phyloP scores from a whole-genome alignment of 92 coral and sea anemone genomes.

The Porites cylindrica region DNA sequence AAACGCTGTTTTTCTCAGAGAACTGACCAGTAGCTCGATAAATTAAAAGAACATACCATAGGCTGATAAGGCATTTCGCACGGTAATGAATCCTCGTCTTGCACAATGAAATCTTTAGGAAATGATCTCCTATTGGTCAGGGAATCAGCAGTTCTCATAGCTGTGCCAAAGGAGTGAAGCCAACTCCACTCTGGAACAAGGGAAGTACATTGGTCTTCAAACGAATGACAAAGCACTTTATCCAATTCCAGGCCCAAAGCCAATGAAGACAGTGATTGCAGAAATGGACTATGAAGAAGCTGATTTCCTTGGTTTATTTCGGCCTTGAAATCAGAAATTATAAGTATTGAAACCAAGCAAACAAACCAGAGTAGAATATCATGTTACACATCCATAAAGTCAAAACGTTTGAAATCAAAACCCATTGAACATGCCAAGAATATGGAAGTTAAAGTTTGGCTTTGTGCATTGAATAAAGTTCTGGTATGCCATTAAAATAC shows the following conservation, averaged over 20 bases:
- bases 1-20: not conserved
- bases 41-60: conserved; percentile 52
- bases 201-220: conserved; percentile 19
- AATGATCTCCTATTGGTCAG: conserved; percentile 73
- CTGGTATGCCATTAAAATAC: not conserved
- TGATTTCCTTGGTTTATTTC: conserved; percentile 83
- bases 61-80: conserved; percentile 77
- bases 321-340: conserved; percentile 33
- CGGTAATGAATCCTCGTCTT: conserved; percentile 71
- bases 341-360: not conserved
- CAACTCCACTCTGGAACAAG: conserved; percentile 80
- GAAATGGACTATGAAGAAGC: conserved; percentile 79
- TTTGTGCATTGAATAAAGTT: not conserved
- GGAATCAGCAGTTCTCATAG: conserved; percentile 77
- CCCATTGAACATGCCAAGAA: not conserved
- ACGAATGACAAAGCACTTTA: conserved; percentile 67
- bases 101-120: conserved; percentile 70
- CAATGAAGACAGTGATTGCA: conserved; percentile 81
- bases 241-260: conserved; percentile 80
- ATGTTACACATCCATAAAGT: not conserved
- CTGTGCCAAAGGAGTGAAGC: conserved; percentile 71
- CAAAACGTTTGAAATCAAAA: too few species aligned
- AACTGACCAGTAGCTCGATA: not conserved
- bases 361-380: not conserved
- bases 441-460: not conserved